Percentiles rank a stretch among this genome's conserved stretches.
Conservation (phyloP, 2,113 vertebrate species). For the Herpailurus yagouaroundi region DNA sequence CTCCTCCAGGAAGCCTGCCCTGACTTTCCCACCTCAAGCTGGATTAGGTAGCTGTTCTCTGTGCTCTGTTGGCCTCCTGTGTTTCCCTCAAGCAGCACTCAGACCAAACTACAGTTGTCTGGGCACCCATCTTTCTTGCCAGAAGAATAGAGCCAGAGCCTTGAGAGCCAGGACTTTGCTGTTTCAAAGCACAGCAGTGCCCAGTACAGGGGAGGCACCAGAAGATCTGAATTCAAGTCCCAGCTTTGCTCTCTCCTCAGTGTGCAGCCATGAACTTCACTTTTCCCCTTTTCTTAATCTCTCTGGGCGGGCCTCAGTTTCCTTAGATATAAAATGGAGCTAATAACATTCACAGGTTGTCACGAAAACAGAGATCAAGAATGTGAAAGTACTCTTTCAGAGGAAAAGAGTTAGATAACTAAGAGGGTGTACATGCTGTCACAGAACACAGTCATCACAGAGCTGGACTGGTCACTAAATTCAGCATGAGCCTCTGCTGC, state of each 20-base stretch:
- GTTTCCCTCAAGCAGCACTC: not conserved
- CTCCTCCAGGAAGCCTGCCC: constrained; percentile 29
- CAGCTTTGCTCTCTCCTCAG: not conserved
- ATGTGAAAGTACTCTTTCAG: not conserved
- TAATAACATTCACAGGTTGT: not conserved
- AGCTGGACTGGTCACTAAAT: not conserved
- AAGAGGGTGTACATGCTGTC: not conserved
- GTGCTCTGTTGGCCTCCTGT: not conserved
- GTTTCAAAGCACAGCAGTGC: not conserved
- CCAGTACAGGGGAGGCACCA: not conserved
- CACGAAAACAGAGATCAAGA: not conserved
- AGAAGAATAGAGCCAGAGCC: not conserved
- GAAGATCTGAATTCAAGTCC: not conserved
- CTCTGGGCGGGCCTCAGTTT: constrained; percentile 17
- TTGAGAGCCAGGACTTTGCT: not conserved
- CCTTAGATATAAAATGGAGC: not conserved
- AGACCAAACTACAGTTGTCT: not conserved
- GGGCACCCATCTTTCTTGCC: not conserved
- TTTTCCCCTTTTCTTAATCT: not conserved
- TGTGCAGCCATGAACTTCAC: not conserved
- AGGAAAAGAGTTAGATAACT: not conserved
- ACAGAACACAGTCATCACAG: not conserved
- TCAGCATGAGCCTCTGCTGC: not conserved
- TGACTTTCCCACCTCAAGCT: not conserved
- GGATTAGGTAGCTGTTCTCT: not conserved